Evolutionary conservation across 1,140 invertebrate genomes (phyloP).

Genomic region (Atta texana): DNA sequence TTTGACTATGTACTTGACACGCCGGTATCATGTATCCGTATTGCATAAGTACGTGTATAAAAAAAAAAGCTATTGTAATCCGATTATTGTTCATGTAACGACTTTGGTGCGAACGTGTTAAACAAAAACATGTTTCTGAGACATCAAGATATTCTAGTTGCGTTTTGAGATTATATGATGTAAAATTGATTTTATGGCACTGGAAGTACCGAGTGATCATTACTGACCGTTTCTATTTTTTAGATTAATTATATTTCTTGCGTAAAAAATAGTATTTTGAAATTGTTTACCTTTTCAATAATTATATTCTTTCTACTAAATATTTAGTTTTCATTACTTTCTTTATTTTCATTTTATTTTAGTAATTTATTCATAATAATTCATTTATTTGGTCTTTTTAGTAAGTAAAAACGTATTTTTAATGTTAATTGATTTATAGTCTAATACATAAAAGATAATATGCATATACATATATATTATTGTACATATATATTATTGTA

Average conservation of each 20-base stretch:
- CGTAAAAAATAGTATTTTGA: too few relatives aligned
- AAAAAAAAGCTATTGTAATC: neutral
- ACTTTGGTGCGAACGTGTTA: neutral
- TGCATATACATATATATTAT: neutral
- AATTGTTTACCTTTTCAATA: too few relatives aligned
- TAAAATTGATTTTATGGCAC: neutral
- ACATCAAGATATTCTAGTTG: neutral
- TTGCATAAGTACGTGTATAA: neutral
- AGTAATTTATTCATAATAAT: too few relatives aligned
- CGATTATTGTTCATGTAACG: neutral
- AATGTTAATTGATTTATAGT: neutral
- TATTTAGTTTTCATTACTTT: too few relatives aligned
- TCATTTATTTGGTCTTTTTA: too few relatives aligned
- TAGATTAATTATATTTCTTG: too few relatives aligned
- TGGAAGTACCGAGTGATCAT: too few relatives aligned
- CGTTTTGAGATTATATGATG: neutral
- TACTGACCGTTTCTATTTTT: too few relatives aligned
- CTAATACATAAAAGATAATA: neutral
- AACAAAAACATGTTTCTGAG: neutral
- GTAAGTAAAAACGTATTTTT: too few relatives aligned
- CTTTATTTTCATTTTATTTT: too few relatives aligned
- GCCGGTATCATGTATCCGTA: neutral
- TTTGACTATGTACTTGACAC: neutral
- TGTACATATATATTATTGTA: neutral
- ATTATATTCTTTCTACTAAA: too few relatives aligned